Conservation (phyloP, 1,140 invertebrate genomes). For the Pseudomyrmex dendroicus region DNA sequence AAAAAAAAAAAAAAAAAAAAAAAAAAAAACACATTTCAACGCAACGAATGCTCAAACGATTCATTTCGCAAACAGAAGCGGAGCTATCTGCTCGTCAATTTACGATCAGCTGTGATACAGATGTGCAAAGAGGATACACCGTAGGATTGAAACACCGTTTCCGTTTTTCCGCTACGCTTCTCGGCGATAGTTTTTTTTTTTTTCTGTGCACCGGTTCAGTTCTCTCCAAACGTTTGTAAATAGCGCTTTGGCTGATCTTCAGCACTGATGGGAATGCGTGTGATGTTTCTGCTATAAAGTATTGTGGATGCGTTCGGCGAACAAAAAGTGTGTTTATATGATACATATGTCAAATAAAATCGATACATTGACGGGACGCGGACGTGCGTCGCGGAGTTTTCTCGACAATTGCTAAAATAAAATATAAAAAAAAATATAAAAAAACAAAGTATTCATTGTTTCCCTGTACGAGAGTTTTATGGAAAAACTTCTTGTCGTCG, state of each 20-base stretch:
- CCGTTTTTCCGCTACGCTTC: slow-evolving; percentile 8
- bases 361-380: too few relatives aligned
- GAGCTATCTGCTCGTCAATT: slow-evolving; percentile 18
- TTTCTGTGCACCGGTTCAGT: neutral
- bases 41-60: slow-evolving; percentile 9
- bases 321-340: too few relatives aligned
- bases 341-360: too few relatives aligned
- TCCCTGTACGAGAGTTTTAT: too few relatives aligned
- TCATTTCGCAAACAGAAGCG: neutral
- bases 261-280: neutral
- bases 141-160: neutral
- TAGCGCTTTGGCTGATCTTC: neutral
- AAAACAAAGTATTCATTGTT: too few relatives aligned
- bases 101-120: slow-evolving; percentile 41
- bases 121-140: slow-evolving; percentile 43
- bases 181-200: neutral
- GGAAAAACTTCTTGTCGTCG: too few relatives aligned
- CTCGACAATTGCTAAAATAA: too few relatives aligned
- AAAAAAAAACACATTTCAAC: neutral
- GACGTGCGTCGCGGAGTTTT: too few relatives aligned
- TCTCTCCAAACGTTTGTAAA: slow-evolving; percentile 8
- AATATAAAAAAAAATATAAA: too few relatives aligned
- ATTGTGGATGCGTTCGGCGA: too few relatives aligned
- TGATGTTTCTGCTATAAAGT: too few relatives aligned
- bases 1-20: too few relatives aligned